Evolutionary conservation across 1,140 invertebrate genomes (phyloP).

Genomic region (Drosophila punjabiensis): DNA sequence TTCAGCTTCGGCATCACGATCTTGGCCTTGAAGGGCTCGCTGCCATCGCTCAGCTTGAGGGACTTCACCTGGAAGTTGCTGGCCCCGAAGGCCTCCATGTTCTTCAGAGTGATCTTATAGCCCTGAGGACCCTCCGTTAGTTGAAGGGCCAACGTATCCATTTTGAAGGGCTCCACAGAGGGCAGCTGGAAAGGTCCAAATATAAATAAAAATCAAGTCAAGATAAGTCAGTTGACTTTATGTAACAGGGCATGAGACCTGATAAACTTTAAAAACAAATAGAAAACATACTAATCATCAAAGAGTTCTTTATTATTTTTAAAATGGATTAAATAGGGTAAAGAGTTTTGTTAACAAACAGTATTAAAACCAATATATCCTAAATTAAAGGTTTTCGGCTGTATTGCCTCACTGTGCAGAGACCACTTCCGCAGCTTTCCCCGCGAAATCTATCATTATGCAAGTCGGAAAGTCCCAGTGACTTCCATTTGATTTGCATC

Average conservation of each 20-base stretch:
- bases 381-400: neutral
- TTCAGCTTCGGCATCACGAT: slow-evolving; percentile 89
- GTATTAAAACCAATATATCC: neutral
- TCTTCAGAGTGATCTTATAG: slow-evolving; percentile 89
- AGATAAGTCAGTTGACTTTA: neutral
- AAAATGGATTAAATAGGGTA: neutral
- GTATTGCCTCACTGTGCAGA: slow-evolving; percentile 24
- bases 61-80: slow-evolving; percentile 89
- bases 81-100: slow-evolving; percentile 89
- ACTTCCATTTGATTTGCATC: slow-evolving; percentile 48
- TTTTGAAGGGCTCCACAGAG: slow-evolving; percentile 90
- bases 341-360: neutral
- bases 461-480: slow-evolving; percentile 52
- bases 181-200: slow-evolving; percentile 86
- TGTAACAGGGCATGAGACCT: neutral
- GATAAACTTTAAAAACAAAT: neutral
- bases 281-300: neutral
- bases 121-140: slow-evolving; percentile 90
- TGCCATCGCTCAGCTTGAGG: slow-evolving; percentile 87
- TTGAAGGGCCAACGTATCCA: slow-evolving; percentile 89
- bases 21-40: slow-evolving; percentile 88
- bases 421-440: slow-evolving; percentile 30
- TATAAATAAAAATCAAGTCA: neutral
- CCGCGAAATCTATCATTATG: slow-evolving; percentile 38
- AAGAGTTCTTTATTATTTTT: neutral